Evolutionary conservation across 2,888 invertebrate species (phyloP).

Genomic region (Drosophila lacicola): DNA sequence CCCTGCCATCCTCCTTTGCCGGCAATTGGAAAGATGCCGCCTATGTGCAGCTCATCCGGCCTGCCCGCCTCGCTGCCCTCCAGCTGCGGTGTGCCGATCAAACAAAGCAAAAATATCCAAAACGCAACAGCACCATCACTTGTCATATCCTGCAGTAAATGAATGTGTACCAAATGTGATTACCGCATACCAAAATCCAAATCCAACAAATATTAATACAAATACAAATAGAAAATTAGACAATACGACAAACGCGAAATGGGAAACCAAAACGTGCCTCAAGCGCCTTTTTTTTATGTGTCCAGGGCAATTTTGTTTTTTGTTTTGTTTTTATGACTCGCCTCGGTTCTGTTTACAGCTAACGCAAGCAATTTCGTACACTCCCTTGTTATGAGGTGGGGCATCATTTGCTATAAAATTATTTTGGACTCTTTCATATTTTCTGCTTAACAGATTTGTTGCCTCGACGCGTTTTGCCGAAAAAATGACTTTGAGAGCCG

Average conservation of each 20-base stretch:
- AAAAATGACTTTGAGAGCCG: too few species aligned
- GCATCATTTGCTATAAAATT: conserved; percentile 24
- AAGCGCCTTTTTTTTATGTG: conserved; percentile 71
- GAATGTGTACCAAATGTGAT: conserved; percentile 61
- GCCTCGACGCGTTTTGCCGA: background rate
- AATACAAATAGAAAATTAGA: conserved; percentile 36
- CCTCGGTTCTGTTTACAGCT: conserved; percentile 45
- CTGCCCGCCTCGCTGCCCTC: conserved; percentile 82
- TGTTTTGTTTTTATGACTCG: conserved; percentile 30
- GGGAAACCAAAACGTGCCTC: conserved; percentile 51
- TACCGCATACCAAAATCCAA: conserved; percentile 55
- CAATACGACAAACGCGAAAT: conserved; percentile 22
- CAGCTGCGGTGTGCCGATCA: conserved; percentile 82
- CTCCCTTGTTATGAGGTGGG: conserved; percentile 21
- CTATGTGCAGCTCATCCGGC: conserved; percentile 94
- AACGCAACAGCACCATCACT: conserved; percentile 85
- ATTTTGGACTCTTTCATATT: conserved; percentile 18
- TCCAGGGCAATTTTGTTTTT: conserved; percentile 45
- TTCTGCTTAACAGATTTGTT: conserved; percentile 7
- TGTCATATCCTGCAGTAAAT: conserved; percentile 84
- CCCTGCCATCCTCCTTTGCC: conserved; percentile 99
- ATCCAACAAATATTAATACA: conserved; percentile 42
- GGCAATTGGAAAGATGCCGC: conserved; percentile 98
- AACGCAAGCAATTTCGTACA: conserved; percentile 63
- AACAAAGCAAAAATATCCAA: conserved; percentile 85